phyloP scores from a whole-genome alignment of 2,113 vertebrate genomes.

The Xiphorhynchus elegans region DNA sequence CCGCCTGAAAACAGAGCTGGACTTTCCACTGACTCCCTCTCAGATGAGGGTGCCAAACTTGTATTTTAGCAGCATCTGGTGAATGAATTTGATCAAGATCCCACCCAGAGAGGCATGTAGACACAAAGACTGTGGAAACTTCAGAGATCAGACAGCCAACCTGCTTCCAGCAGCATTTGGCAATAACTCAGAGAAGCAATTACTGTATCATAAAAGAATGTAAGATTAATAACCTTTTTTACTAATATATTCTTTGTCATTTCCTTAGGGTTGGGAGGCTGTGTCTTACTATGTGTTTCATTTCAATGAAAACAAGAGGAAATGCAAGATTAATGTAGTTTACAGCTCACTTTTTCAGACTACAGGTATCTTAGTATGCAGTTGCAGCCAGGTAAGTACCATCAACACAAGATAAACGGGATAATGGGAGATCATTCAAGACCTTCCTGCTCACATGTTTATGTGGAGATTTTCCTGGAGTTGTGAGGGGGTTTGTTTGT shows the following conservation, averaged over 20 bases:
- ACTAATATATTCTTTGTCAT: neutral
- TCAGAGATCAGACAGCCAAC: neutral
- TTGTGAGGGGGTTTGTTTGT: neutral
- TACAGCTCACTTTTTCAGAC: neutral
- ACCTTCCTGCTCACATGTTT: neutral
- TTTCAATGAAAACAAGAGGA: neutral
- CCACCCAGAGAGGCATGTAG: neutral
- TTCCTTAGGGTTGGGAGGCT: neutral
- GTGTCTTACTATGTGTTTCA: neutral
- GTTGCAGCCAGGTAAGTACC: neutral
- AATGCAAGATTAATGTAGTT: neutral
- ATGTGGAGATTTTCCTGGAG: neutral
- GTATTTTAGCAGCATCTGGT: neutral
- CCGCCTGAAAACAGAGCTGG: neutral
- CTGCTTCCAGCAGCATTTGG: neutral
- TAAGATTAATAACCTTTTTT: neutral
- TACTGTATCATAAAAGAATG: neutral
- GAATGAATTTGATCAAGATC: neutral
- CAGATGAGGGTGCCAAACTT: neutral
- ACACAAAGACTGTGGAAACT: neutral
- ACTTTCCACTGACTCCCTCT: neutral
- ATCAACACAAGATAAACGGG: neutral
- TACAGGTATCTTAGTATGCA: neutral
- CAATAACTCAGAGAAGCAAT: neutral
- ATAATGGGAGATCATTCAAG: constrained; percentile 7